Evolutionary conservation across 2,888 invertebrate genomes (phyloP), one percentile per base, ranked within the genome.

Genomic region (Cephonodes hylas): DNA sequence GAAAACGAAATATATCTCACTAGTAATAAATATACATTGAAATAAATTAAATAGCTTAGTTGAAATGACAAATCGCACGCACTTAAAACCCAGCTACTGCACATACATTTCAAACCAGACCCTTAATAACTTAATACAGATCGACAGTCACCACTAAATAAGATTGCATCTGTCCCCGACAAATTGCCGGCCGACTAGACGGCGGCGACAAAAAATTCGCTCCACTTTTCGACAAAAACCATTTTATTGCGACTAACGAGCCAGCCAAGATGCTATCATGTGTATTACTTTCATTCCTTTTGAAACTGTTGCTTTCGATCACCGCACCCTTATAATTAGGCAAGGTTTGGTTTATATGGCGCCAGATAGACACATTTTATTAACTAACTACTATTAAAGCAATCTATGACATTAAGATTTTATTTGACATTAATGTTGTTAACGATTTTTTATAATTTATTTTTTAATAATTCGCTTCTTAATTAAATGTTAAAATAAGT

Each of bases 271-370:
- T 89, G 81, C 76, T 91, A 91, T 91, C 90, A 76, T 66, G 61
- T 75, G 84, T 89, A 91, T 91, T 90, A 90, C 89, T 91, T 91
- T 90, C 91, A 89, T 86, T 42, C 88, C 88, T 86, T 86, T 87
- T 76, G 75, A 76, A 78, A 83, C 73, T 79, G 83, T 77, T 80
- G 75, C 79, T 79, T 80, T 68, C 75, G 74, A 74, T 85, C 84
- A 82, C 83, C 86, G 81, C 83, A 75, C 77, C 83, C 81, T 84
- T 83, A 87, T 89, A 88, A 89, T 89, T 88, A 84, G 80, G 63
- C 60, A 23, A 66, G 1, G 67, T 64, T 75, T 38, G 84, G 85
- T 65, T 86, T 81, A 89, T 79, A 89, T 86, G 81, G 38, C 22
- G 70, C 53, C 53, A 42, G 1, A 46, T 53, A 18, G 38, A 13